A percentile compares a stretch with the other conserved stretches of the same genome.
phyloP scores from a whole-genome alignment of 2,888 invertebrate species.

The Brachyopa scutellaris region DNA sequence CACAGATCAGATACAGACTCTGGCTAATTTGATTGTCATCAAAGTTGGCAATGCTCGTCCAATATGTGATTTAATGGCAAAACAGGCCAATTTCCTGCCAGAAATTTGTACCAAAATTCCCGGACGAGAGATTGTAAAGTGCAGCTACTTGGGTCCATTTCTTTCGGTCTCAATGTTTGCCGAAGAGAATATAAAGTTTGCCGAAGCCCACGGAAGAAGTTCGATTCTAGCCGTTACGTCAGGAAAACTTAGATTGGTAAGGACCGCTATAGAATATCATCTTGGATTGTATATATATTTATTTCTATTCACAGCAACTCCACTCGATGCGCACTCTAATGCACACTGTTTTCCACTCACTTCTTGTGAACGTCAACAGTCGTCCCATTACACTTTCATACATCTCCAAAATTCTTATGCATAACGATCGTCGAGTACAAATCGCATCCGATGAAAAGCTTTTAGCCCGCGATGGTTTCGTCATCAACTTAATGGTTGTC shows the following conservation, averaged over 20 bases:
- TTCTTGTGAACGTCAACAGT: constrained; percentile 91
- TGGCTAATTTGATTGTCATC: constrained; percentile 91
- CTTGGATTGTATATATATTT: not conserved
- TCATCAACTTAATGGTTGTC: constrained; percentile 95
- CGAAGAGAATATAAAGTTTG: constrained; percentile 95
- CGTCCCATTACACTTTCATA: constrained; percentile 91
- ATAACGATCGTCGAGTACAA: constrained; percentile 94
- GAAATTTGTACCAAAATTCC: constrained; percentile 88
- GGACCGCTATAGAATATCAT: constrained; percentile 42
- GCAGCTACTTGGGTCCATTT: constrained; percentile 95
- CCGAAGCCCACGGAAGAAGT: constrained; percentile 85
- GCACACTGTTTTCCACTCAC: constrained; percentile 91
- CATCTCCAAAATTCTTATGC: constrained; percentile 88
- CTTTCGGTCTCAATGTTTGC: constrained; percentile 95
- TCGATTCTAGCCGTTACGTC: constrained; percentile 76
- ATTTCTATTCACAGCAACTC: constrained; percentile 85
- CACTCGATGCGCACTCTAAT: constrained; percentile 89
- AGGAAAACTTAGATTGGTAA: constrained; percentile 79
- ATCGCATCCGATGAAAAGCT: constrained; percentile 94
- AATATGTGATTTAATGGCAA: constrained; percentile 86
- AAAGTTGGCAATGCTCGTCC: constrained; percentile 89
- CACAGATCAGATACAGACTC: constrained; percentile 87
- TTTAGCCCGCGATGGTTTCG: constrained; percentile 96
- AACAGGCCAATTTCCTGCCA: constrained; percentile 88
- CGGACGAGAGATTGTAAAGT: constrained; percentile 93